Percentiles rank a stretch among this genome's conserved stretches.
Evolutionary conservation across 2,888 invertebrate genomes (phyloP).

Genomic region (Incurvaria masculella): DNA sequence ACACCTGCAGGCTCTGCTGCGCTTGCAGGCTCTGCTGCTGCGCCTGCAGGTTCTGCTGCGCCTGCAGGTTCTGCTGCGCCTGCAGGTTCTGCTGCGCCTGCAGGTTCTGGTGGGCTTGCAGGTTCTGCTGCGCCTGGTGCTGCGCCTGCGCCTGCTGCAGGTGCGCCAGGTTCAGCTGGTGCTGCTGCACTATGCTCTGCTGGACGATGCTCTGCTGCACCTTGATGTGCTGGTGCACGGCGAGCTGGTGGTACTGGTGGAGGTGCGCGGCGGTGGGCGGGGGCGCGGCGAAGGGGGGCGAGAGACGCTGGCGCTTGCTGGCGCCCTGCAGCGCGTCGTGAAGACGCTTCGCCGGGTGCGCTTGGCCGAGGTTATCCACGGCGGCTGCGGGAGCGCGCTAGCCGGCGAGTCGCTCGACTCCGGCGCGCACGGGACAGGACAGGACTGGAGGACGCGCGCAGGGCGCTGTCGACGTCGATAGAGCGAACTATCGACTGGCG

Average conservation of each 20-base stretch:
- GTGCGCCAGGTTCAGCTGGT: slow-evolving; percentile 47
- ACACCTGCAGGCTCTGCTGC: slow-evolving; percentile 38
- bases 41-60: slow-evolving; percentile 29
- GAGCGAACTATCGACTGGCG: slow-evolving; percentile 17
- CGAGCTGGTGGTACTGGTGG: slow-evolving; percentile 46
- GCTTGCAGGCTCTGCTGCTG: slow-evolving; percentile 31
- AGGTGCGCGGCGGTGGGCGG: slow-evolving; percentile 35
- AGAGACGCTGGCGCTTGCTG: slow-evolving; percentile 61
- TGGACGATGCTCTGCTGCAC: slow-evolving; percentile 50
- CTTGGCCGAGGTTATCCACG: slow-evolving; percentile 57
- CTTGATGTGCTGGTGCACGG: slow-evolving; percentile 49
- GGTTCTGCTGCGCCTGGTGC: slow-evolving; percentile 27
- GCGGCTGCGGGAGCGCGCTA: slow-evolving; percentile 45
- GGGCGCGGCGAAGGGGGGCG: slow-evolving; percentile 54
- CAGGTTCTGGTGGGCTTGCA: slow-evolving; percentile 27
- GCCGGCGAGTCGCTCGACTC: slow-evolving; percentile 48
- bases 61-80: slow-evolving; percentile 16
- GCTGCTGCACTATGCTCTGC: slow-evolving; percentile 50
- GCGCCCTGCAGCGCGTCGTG: slow-evolving; percentile 59
- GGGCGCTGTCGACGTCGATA: slow-evolving; percentile 40
- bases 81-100: slow-evolving; percentile 32
- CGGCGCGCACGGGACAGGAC: slow-evolving; percentile 48
- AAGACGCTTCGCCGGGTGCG: slow-evolving; percentile 58
- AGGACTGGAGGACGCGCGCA: slow-evolving; percentile 40
- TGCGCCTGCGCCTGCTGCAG: slow-evolving; percentile 28